These are phyloP conservation scores for Prochilodus magdalenae DNA, from an alignment of 2,113 vertebrate genomes.

Conservation along the genomic window DNA sequence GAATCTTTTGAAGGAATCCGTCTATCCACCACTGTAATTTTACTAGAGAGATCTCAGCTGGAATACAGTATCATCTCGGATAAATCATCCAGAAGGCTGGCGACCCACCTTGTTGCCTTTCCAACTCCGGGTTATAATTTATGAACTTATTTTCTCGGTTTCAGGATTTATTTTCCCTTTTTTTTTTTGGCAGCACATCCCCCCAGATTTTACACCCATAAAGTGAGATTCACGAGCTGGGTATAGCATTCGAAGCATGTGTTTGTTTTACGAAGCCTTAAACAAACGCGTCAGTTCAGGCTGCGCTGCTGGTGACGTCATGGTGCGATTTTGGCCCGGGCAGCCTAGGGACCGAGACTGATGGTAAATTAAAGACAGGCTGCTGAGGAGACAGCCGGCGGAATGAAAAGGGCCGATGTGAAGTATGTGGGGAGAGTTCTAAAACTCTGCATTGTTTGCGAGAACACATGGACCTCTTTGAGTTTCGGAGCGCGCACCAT, in stretches of 20 bases:
- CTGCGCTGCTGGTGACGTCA: constrained; percentile 48
- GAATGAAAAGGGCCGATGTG: constrained; percentile 21
- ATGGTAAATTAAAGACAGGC: constrained; percentile 48
- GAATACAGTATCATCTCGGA: constrained; percentile 40
- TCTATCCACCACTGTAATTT: constrained; percentile 9
- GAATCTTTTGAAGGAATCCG: constrained; percentile 3
- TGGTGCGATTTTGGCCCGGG: constrained; percentile 34
- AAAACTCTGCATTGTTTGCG: background rate
- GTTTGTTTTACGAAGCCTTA: constrained; percentile 54
- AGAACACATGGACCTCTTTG: background rate
- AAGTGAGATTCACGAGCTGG: constrained; percentile 51
- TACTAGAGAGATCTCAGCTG: constrained; percentile 30
- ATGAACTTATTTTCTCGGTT: constrained; percentile 42
- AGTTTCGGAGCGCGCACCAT: background rate
- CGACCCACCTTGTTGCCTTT: constrained; percentile 47
- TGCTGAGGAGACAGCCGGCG: constrained; percentile 20
- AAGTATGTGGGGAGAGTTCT: background rate
- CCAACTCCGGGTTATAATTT: constrained; percentile 55
- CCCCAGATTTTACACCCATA: constrained; percentile 49
- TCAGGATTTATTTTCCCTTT: constrained; percentile 51
- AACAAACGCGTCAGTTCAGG: constrained; percentile 36
- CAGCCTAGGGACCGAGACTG: constrained; percentile 8
- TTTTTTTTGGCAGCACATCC: constrained; percentile 50
- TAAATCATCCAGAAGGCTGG: constrained; percentile 48
- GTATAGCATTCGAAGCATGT: constrained; percentile 48